These are phyloP conservation scores for Cryptus armator DNA, from an alignment of 2,888 invertebrate genomes.

Conservation along the genomic window DNA sequence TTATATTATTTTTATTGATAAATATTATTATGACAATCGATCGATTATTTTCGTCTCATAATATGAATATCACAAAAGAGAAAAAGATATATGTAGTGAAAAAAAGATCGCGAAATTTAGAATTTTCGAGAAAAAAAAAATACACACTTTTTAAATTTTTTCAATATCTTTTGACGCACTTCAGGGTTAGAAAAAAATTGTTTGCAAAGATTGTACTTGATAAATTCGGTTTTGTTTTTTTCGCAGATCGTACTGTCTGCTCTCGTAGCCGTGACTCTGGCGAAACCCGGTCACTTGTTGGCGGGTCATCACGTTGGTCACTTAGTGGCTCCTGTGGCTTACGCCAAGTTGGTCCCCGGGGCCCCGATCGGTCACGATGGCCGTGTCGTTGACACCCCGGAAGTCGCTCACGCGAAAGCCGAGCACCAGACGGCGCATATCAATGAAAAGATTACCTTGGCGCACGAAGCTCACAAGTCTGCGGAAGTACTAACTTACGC, in stretches of 20 bases:
- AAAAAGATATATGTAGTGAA: too few species aligned
- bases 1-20: too few species aligned
- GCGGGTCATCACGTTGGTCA: conserved; percentile 41
- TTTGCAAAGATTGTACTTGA: background rate
- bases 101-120: too few species aligned
- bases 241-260: conserved; percentile 70
- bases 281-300: conserved; percentile 57
- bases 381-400: conserved; percentile 76
- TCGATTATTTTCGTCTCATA: background rate
- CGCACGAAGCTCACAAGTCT: conserved; percentile 61
- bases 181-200: background rate
- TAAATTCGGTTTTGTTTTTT: conserved; percentile 10
- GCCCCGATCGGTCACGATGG: conserved; percentile 72
- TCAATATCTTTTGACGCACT: too few species aligned
- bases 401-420: conserved; percentile 76
- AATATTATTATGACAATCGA: background rate
- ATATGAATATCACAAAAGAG: too few species aligned
- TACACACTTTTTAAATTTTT: too few species aligned
- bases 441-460: conserved; percentile 70
- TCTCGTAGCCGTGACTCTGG: conserved; percentile 69
- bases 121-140: too few species aligned
- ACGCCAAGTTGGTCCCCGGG: conserved; percentile 62
- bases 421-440: conserved; percentile 77
- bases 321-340: conserved; percentile 39
- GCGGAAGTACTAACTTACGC: conserved; percentile 44